Conservation (phyloP, 2,888 invertebrate genomes). For the Ceriagrion tenellum region DNA sequence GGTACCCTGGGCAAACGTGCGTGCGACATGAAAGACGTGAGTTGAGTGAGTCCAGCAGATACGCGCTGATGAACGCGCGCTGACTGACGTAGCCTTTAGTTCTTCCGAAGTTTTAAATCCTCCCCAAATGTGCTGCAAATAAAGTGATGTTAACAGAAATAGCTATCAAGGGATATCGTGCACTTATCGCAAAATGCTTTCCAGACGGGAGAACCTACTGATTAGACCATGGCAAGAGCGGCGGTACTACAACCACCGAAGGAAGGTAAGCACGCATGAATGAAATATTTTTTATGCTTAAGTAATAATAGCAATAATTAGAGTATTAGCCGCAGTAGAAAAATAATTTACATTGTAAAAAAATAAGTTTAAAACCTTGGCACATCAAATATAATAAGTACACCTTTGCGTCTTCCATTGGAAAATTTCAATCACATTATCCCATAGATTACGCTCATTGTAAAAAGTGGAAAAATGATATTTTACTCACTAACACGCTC, state of each 20-base stretch:
- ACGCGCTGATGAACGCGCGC: not conserved
- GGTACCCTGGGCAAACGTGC: not conserved
- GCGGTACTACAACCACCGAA: constrained; percentile 84
- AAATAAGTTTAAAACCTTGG: too few relatives aligned
- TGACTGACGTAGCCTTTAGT: not conserved
- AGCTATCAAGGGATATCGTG: not conserved
- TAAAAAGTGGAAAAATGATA: too few relatives aligned
- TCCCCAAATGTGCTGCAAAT: not conserved
- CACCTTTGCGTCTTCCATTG: too few relatives aligned
- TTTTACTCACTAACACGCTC: too few relatives aligned
- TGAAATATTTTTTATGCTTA: too few relatives aligned
- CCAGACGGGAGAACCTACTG: constrained; percentile 85
- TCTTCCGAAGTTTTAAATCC: not conserved
- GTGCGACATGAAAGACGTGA: not conserved
- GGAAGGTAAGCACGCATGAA: constrained; percentile 80
- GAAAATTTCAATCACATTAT: too few relatives aligned
- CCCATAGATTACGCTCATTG: too few relatives aligned
- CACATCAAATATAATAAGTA: too few relatives aligned
- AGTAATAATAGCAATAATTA: too few relatives aligned
- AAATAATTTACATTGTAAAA: too few relatives aligned
- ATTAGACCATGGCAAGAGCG: constrained; percentile 86
- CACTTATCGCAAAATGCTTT: constrained; percentile 80
- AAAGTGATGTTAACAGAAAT: not conserved
- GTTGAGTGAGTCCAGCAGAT: not conserved
- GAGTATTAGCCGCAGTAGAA: too few relatives aligned